These are phyloP conservation scores for Athetis lepigone DNA, from an alignment of 2,888 invertebrate genomes.

Conservation along the genomic window DNA sequence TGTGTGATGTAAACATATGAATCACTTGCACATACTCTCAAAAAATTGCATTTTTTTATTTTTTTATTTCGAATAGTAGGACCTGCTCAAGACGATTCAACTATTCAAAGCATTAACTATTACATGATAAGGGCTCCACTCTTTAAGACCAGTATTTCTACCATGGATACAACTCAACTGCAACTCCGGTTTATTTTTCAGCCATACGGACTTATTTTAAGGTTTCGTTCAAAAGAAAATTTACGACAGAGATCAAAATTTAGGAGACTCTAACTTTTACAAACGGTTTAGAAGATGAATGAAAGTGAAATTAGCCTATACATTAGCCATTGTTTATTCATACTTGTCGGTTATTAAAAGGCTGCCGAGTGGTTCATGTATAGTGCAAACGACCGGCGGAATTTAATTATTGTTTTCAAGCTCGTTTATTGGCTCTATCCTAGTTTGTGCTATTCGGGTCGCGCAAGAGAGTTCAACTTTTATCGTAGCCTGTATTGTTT, in stretches of 20 bases:
- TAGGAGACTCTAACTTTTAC: background rate
- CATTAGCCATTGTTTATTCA: constrained; percentile 44
- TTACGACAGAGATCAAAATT: background rate
- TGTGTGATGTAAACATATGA: constrained; percentile 21
- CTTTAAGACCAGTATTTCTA: no score
- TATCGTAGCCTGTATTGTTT: constrained; percentile 41
- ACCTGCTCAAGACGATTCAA: no score
- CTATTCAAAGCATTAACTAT: no score
- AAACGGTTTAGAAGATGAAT: constrained; percentile 4
- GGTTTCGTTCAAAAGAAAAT: background rate
- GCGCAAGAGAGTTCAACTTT: constrained; percentile 37
- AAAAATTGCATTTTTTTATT: no score
- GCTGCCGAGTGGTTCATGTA: constrained; percentile 50
- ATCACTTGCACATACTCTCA: no score
- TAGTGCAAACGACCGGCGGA: constrained; percentile 51
- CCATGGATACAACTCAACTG: no score
- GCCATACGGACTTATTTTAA: no score
- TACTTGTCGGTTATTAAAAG: constrained; percentile 52
- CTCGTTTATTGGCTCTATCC: constrained; percentile 51
- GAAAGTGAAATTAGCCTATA: constrained; percentile 34
- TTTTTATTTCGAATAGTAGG: no score
- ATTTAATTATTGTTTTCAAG: constrained; percentile 66
- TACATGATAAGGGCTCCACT: no score
- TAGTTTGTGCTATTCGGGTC: constrained; percentile 55
- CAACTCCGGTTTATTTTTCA: no score